A percentile compares a stretch with the other conserved stretches of the same genome.
phyloP scores from a whole-genome alignment of 2,888 invertebrate species.

The Cryptocheilus praepositus region DNA sequence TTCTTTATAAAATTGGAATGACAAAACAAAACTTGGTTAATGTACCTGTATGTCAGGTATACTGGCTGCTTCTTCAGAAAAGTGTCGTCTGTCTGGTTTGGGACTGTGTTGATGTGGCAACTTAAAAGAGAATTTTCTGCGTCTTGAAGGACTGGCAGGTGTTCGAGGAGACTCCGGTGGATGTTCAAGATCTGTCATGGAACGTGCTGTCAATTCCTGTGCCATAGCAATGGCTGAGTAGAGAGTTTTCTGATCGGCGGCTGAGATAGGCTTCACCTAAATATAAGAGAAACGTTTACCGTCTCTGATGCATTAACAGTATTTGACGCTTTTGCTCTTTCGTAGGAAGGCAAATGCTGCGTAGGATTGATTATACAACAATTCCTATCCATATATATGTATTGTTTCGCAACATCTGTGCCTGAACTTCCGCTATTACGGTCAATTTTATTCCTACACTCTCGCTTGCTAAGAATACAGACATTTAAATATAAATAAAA shows the following conservation, averaged over 20 bases:
- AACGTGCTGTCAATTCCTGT: slow-evolving; percentile 87
- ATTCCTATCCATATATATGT: neutral
- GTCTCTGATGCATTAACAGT: slow-evolving; percentile 27
- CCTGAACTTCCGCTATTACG: neutral
- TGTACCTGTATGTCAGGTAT: slow-evolving; percentile 92
- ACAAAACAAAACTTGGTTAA: slow-evolving; percentile 56
- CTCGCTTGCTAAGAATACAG: slow-evolving; percentile 26
- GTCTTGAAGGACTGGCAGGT: slow-evolving; percentile 77
- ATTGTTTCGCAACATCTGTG: neutral
- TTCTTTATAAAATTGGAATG: slow-evolving; percentile 10
- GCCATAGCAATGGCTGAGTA: slow-evolving; percentile 96
- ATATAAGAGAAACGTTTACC: slow-evolving; percentile 61
- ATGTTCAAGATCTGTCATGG: slow-evolving; percentile 73
- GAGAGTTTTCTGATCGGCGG: slow-evolving; percentile 92
- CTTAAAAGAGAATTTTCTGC: slow-evolving; percentile 87
- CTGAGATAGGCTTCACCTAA: slow-evolving; percentile 92
- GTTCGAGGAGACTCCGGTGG: slow-evolving; percentile 74
- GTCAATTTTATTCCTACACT: slow-evolving; percentile 24
- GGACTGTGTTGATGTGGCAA: slow-evolving; percentile 81
- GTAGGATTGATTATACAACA: slow-evolving; percentile 1
- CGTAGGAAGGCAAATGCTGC: slow-evolving; percentile 4
- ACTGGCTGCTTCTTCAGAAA: slow-evolving; percentile 90
- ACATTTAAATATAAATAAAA: slow-evolving; percentile 31
- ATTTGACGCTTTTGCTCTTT: slow-evolving; percentile 11
- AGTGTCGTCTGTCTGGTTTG: slow-evolving; percentile 87